phyloP scores from a whole-genome alignment of 2,797 vertebrate genomes.

The Platyrinchus mystaceus region DNA sequence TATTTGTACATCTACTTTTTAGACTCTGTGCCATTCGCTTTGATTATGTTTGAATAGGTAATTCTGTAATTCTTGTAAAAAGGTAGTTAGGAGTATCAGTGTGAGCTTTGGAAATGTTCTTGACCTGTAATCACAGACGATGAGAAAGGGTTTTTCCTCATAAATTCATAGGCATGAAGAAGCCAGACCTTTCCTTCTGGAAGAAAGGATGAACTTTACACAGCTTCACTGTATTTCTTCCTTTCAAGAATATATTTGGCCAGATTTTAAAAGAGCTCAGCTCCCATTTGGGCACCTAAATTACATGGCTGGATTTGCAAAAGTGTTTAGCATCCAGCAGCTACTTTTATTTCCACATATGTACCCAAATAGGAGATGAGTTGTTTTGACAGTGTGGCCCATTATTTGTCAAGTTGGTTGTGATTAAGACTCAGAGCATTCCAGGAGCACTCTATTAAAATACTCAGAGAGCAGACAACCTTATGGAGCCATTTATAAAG shows the following conservation, averaged over 20 bases:
- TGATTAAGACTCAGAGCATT: conserved; percentile 47
- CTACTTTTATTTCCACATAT: conserved; percentile 40
- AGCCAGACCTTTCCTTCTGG: conserved; percentile 33
- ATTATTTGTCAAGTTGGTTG: conserved; percentile 50
- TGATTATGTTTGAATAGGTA: conserved; percentile 42
- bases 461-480: conserved; percentile 26
- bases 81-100: not conserved
- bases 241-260: conserved; percentile 27
- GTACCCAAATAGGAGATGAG: conserved; percentile 13
- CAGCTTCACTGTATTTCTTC: conserved; percentile 42
- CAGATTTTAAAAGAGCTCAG: conserved; percentile 34
- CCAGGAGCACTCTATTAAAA: conserved; percentile 43
- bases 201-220: conserved; percentile 55
- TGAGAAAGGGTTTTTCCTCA: conserved; percentile 12
- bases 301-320: conserved; percentile 48
- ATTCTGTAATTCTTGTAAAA: conserved; percentile 39
- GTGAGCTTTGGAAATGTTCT: conserved; percentile 22
- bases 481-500: conserved; percentile 35
- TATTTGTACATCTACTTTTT: conserved; percentile 5
- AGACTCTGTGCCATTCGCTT: not conserved
- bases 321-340: conserved; percentile 54
- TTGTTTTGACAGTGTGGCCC: conserved; percentile 28
- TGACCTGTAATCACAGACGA: conserved; percentile 32
- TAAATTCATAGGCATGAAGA: conserved; percentile 56
- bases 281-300: conserved; percentile 44